A percentile compares a stretch with the other conserved stretches of the same genome.
Evolutionary conservation across 2,888 invertebrate species (phyloP).

Genomic region (Polyploca ridens): DNA sequence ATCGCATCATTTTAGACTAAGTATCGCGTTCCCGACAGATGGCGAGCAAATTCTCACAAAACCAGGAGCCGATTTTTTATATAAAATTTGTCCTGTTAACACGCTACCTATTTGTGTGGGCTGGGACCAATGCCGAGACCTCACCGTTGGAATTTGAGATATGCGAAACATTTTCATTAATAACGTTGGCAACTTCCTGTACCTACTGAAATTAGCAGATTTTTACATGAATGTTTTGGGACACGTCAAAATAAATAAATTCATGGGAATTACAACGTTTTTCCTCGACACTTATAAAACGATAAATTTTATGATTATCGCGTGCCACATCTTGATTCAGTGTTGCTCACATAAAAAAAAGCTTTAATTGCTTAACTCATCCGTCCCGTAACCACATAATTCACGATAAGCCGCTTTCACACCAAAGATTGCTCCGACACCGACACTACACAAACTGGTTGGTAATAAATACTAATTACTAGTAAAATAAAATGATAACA

Average conservation of each 20-base stretch:
- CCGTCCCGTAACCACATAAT: slow-evolving; percentile 70
- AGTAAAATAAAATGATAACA: slow-evolving; percentile 80
- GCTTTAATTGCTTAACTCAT: slow-evolving; percentile 79
- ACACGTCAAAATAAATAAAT: not conserved
- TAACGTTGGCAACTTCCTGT: slow-evolving; percentile 18
- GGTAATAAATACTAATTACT: slow-evolving; percentile 83
- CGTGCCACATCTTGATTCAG: slow-evolving; percentile 65
- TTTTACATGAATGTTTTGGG: slow-evolving; percentile 10
- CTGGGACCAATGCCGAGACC: slow-evolving; percentile 41
- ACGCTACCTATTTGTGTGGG: slow-evolving; percentile 72
- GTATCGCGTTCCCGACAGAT: slow-evolving; percentile 74
- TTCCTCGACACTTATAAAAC: slow-evolving; percentile 53
- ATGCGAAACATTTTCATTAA: slow-evolving; percentile 30
- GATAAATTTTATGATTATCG: slow-evolving; percentile 72
- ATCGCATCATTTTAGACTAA: slow-evolving; percentile 67
- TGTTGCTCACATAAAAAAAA: slow-evolving; percentile 68
- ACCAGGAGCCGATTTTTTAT: slow-evolving; percentile 62
- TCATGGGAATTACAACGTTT: slow-evolving; percentile 33
- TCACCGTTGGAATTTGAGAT: slow-evolving; percentile 24
- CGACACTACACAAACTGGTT: slow-evolving; percentile 53
- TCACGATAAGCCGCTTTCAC: slow-evolving; percentile 71
- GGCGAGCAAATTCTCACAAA: slow-evolving; percentile 69
- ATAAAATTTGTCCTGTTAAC: slow-evolving; percentile 47
- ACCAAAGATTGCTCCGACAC: slow-evolving; percentile 61
- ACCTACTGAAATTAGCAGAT: slow-evolving; percentile 14